A percentile compares a stretch with the other conserved stretches of the same genome.
Evolutionary conservation across 2,797 vertebrate species (phyloP).

Genomic region (Diplodus sargus): DNA sequence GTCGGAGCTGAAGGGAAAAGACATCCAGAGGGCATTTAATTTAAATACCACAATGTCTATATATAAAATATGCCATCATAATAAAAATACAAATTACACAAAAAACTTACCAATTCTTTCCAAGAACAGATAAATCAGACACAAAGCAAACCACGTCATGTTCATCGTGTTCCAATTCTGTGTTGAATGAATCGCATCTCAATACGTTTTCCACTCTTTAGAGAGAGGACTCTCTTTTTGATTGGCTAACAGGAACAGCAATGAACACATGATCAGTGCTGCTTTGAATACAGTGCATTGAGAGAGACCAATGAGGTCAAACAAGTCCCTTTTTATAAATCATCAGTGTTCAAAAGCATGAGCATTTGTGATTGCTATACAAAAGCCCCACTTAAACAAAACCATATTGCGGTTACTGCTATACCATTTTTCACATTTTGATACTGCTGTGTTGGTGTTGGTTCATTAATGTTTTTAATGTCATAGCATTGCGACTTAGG

Average conservation of each 20-base stretch:
- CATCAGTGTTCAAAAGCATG: too few species aligned
- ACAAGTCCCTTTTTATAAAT: too few species aligned
- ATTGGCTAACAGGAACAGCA: constrained; percentile 42
- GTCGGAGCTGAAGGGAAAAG: background rate
- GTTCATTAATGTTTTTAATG: too few species aligned
- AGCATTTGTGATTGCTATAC: background rate
- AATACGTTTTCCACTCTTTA: background rate
- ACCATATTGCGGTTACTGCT: background rate
- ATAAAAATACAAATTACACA: background rate
- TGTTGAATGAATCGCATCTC: constrained; percentile 3
- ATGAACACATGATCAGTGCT: background rate
- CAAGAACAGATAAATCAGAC: constrained; percentile 8
- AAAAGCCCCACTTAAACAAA: background rate
- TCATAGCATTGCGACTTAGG: too few species aligned
- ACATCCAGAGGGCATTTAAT: background rate
- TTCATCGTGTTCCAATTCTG: constrained; percentile 24
- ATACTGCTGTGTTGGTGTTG: too few species aligned
- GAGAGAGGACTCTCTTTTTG: constrained; percentile 10
- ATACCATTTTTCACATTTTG: too few species aligned
- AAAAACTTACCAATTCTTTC: constrained; percentile 29
- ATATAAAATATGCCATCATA: background rate
- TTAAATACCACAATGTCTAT: too few species aligned
- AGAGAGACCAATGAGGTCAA: background rate
- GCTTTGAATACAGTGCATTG: background rate
- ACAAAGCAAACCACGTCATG: background rate